Percentiles rank a stretch among this genome's conserved stretches.
Conservation (phyloP, 2,797 vertebrate genomes). For the Sphaeramia orbicularis region DNA sequence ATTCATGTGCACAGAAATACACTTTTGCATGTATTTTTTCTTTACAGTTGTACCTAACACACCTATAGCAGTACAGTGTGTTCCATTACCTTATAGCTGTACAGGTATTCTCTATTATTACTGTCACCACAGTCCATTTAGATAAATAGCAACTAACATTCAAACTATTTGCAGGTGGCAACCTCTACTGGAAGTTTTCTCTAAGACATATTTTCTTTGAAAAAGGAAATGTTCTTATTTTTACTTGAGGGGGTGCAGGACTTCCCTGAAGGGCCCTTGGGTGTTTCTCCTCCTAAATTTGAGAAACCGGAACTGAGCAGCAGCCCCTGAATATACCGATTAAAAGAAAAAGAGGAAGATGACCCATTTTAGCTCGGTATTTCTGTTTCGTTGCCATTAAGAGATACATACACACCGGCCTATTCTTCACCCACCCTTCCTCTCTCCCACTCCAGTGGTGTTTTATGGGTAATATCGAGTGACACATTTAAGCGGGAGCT, state of each 20-base stretch:
- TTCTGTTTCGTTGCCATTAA: conserved; percentile 31
- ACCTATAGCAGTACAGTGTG: no score
- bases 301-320: conserved; percentile 18
- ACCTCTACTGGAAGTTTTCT: neutral
- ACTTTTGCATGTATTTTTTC: no score
- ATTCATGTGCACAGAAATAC: no score
- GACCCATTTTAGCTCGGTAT: neutral
- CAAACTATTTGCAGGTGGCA: conserved; percentile 21
- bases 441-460: conserved; percentile 54
- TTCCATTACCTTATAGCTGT: no score
- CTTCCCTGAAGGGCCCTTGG: conserved; percentile 3
- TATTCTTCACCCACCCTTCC: conserved; percentile 23
- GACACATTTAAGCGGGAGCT: conserved; percentile 83
- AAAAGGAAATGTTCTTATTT: conserved; percentile 30
- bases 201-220: neutral
- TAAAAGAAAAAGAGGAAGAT: conserved; percentile 9
- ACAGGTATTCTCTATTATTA: neutral
- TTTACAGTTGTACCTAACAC: no score
- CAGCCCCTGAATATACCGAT: conserved; percentile 25
- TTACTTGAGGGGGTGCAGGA: neutral
- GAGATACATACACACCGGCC: conserved; percentile 16
- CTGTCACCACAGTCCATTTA: neutral
- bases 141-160: conserved; percentile 7
- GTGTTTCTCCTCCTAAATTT: conserved; percentile 11
- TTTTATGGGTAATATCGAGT: conserved; percentile 82